Evolutionary conservation across 2,797 vertebrate genomes (phyloP), one percentile per base, ranked within the genome.

Genomic region (Dicrostonyx torquatus): DNA sequence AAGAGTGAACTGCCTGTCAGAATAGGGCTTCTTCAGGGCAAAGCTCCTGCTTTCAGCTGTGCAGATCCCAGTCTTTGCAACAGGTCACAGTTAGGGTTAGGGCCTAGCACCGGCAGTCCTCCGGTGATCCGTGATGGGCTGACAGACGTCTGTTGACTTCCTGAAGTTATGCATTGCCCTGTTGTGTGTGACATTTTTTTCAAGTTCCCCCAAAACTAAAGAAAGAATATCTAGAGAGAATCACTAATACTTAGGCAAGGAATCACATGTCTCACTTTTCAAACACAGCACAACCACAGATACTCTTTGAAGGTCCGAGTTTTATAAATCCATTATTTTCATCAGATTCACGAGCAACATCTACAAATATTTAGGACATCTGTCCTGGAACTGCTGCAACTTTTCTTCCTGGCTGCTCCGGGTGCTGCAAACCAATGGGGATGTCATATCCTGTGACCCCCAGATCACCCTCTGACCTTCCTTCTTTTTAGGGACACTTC

Each of bases 221-320:
- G 55, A 78, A 95, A 84, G 79, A 97, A 95, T 95, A 95, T 93
- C 92, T 97, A 95, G 87, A 89, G 84, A 26, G 93, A 95, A 96
- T 97, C 89, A 96, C 62, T 50, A 45, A 8, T 84, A 64, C 84
- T 90, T 80, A 93, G 88, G 78, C 43, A 92, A 77, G 76, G 95
- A 90, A 87, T 94, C 75, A 87, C 85, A 86, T 89, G 45, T 91
- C 97, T 93, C 10, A 26, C 96, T 98, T 97, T 86, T 83, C 75
- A 87, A 96, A 94, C 91, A 77, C 53, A 15, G 73, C 45, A 76
- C 94, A 93, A 93, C 88, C 72, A 48, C 4, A 64, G 40, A 13
- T 64, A 14, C 29, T 34, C 40, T 80, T 48, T 48, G 60, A 64
- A 82, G 29, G 43, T 24, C 80, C 11, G 7, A 34, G 62, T 84